Evolutionary conservation across 2,113 vertebrate species (phyloP), one percentile per base, ranked within the genome.

Genomic region (Protobothrops mucrosquamatus): DNA sequence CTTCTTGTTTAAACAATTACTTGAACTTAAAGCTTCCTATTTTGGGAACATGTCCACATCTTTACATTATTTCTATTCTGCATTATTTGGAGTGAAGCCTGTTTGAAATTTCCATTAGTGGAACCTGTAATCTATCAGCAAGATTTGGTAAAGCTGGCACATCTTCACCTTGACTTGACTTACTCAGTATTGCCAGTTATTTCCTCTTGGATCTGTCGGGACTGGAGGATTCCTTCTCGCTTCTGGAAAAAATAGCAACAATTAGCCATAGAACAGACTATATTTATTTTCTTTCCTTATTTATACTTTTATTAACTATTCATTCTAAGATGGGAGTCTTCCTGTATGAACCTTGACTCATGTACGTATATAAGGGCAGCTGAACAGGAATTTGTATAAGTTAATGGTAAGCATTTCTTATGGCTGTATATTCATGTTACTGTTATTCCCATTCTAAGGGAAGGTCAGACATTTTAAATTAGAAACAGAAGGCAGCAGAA

Each of bases 111-210:
- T 81, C 74, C 74, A 43, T 22, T 81, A 43, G 34, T 95, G 95
- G 95, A 97, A 97, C 96, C 96, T 96, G 29, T 69, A 69, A n/a
- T 69, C 34, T 94, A 96, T 96, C 97, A 97, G 91, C 23, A 97
- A 97, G 97, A 93, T 96, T 97, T 48, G 26, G 11, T 97, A 97
- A 97, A 96, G 97, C 97, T 97, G 97, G 96, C 96, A 97, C 97
- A 97, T 96, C 97, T 96, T 95, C 96, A 95, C 97, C 97, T 97
- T 95, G 93, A 98, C 97, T 97, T 98, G 96, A 98, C 92, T 97
- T 98, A 99, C 99, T 99, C 99, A 55, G 99, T 99, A 98, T 99
- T 99, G 95, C 99, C 98, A 92, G 99, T 99, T 98, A 99, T 99
- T 98, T 99, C 99, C 97, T 99, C 99, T 95, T 99, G 99, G 96